phyloP scores from a whole-genome alignment of 2,797 vertebrate genomes.

The Botia kubotai region DNA sequence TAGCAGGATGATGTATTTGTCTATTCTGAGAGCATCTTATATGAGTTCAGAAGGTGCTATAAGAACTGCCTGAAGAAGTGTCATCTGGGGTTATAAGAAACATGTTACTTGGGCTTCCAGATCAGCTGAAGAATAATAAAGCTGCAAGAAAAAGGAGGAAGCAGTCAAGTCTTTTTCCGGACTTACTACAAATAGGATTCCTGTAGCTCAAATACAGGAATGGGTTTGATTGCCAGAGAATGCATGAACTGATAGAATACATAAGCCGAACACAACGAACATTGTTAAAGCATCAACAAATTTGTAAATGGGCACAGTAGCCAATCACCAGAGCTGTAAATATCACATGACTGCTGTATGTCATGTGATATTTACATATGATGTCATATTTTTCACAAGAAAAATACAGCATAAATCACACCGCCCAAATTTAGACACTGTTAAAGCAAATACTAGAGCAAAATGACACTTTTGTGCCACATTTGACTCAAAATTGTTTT shows the following conservation, averaged over 20 bases:
- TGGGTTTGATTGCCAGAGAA: not conserved
- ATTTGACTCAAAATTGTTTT: no score
- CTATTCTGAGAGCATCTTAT: constrained; percentile 18
- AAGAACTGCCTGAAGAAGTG: constrained; percentile 13
- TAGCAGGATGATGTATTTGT: constrained; percentile 12
- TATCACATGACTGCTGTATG: not conserved
- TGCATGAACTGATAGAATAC: not conserved
- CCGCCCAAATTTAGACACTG: not conserved
- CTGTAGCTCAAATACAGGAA: not conserved
- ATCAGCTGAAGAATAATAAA: constrained; percentile 34
- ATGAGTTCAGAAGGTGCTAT: constrained; percentile 13
- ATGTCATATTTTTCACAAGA: not conserved
- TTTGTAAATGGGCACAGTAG: not conserved
- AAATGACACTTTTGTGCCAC: not conserved
- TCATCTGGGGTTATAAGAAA: constrained; percentile 20
- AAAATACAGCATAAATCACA: not conserved
- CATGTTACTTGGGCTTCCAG: constrained; percentile 15
- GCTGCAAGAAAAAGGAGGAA: constrained; percentile 5
- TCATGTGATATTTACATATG: no score
- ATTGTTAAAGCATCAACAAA: not conserved
- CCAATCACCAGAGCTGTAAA: not conserved
- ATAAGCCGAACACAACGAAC: not conserved
- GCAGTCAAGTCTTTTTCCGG: constrained; percentile 16
- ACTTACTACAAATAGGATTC: constrained; percentile 15
- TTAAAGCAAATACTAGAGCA: no score